phyloP scores from a whole-genome alignment of 2,113 vertebrate genomes.

The Microtus oregoni region DNA sequence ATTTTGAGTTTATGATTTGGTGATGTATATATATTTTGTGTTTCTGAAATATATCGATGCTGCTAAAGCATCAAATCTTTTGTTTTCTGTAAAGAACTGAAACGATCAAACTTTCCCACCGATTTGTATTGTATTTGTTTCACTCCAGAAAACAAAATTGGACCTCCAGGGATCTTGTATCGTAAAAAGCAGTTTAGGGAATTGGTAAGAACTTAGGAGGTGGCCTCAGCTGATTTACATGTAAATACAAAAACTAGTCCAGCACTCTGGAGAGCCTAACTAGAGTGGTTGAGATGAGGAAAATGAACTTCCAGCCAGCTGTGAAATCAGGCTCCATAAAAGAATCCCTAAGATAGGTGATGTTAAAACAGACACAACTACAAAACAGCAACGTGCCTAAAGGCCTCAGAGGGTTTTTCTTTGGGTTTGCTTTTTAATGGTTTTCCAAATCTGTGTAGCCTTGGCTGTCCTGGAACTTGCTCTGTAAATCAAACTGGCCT shows the following conservation, averaged over 20 bases:
- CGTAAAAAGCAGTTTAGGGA: conserved; percentile 65
- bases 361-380: background rate
- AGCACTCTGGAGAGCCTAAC: background rate
- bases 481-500: background rate
- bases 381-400: background rate
- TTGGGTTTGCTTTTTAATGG: background rate
- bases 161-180: conserved; percentile 40
- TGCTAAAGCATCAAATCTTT: conserved; percentile 25
- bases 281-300: background rate
- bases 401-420: background rate
- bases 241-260: conserved; percentile 7
- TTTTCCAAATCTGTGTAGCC: background rate
- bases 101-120: conserved; percentile 12
- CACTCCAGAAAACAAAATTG: conserved; percentile 65
- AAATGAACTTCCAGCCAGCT: background rate
- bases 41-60: conserved; percentile 18
- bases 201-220: conserved; percentile 37
- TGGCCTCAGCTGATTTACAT: conserved; percentile 10
- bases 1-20: conserved; percentile 41
- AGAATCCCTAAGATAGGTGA: background rate
- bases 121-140: conserved; percentile 60
- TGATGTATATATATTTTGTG: background rate
- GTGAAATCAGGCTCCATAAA: conserved; percentile 36
- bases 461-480: background rate
- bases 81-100: conserved; percentile 57